A percentile compares a stretch with the other conserved stretches of the same genome.
Evolutionary conservation across 2,888 invertebrate species (phyloP).

Genomic region (Agriopis leucophaearia): DNA sequence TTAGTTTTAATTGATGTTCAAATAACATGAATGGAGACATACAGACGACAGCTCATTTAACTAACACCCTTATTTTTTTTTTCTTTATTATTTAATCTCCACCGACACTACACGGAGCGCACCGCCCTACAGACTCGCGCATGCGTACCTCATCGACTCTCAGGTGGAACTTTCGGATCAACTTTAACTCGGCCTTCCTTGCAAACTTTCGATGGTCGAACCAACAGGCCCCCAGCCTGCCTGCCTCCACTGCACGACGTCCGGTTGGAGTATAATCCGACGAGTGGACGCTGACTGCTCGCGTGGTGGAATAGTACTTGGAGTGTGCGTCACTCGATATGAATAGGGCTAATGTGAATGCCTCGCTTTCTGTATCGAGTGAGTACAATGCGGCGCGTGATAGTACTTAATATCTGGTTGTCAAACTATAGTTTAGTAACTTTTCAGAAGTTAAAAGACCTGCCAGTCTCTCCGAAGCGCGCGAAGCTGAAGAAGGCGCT

Average conservation of each 20-base stretch:
- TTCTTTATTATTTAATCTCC: no score
- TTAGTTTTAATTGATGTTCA: conserved; percentile 1
- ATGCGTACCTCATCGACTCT: neutral
- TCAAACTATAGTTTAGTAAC: neutral
- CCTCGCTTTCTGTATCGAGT: neutral
- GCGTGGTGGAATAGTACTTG: neutral
- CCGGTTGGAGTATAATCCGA: no score
- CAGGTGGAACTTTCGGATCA: no score
- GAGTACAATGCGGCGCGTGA: neutral
- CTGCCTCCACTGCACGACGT: no score
- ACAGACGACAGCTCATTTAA: neutral
- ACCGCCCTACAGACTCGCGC: no score
- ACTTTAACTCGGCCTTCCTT: no score
- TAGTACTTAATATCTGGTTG: neutral
- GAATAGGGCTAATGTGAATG: no score
- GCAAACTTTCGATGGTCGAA: no score
- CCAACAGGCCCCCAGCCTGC: no score
- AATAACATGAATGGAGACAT: conserved; percentile 9
- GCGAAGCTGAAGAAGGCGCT: conserved; percentile 82
- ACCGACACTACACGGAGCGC: neutral
- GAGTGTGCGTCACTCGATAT: neutral
- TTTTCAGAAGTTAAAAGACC: conserved; percentile 87
- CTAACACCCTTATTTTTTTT: no score
- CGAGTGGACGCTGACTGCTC: no score
- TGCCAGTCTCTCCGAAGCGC: conserved; percentile 75